Evolutionary conservation across 2,888 invertebrate genomes (phyloP), one percentile per base, ranked within the genome.

Genomic region (Ellobium chinense): DNA sequence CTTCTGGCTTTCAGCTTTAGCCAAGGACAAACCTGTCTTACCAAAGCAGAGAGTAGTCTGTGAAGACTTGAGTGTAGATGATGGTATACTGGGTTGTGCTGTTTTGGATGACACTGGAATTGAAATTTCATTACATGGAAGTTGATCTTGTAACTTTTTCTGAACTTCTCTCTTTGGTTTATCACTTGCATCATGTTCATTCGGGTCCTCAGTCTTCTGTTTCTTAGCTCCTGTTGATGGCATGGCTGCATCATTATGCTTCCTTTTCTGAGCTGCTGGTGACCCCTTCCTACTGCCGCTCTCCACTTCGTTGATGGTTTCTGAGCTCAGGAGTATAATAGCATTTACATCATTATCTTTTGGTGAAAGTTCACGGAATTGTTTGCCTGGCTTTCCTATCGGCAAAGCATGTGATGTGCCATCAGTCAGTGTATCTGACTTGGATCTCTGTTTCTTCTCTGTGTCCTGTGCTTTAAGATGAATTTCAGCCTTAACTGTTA

Each of bases 401-500:
- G n/a, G n/a, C n/a, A n/a, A n/a, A n/a, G n/a, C n/a, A n/a, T n/a
- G n/a, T n/a, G n/a, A n/a, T n/a, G n/a, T n/a, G n/a, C n/a, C n/a
- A n/a, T n/a, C n/a, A n/a, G n/a, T n/a, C n/a, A n/a, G n/a, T n/a
- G n/a, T n/a, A n/a, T n/a, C n/a, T n/a, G n/a, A n/a, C n/a, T n/a
- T n/a, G n/a, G n/a, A n/a, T n/a, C n/a, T n/a, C n/a, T n/a, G n/a
- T n/a, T n/a, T n/a, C n/a, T n/a, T n/a, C n/a, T n/a, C n/a, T n/a
- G n/a, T n/a, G n/a, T n/a, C n/a, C n/a, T n/a, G n/a, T n/a, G n/a
- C n/a, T n/a, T n/a, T n/a, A n/a, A 83, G 81, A 63, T 86, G 86
- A 69, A 86, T 60, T 36, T 84, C 82, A 56, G 82, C 86, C 36
- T 69, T 81, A 4, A 84, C 72, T 31, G 83, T 84, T 2, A 84